Evolutionary conservation across 2,888 invertebrate species (phyloP), one percentile per base, ranked within the genome.

Genomic region (Eupithecia dodoneata): DNA sequence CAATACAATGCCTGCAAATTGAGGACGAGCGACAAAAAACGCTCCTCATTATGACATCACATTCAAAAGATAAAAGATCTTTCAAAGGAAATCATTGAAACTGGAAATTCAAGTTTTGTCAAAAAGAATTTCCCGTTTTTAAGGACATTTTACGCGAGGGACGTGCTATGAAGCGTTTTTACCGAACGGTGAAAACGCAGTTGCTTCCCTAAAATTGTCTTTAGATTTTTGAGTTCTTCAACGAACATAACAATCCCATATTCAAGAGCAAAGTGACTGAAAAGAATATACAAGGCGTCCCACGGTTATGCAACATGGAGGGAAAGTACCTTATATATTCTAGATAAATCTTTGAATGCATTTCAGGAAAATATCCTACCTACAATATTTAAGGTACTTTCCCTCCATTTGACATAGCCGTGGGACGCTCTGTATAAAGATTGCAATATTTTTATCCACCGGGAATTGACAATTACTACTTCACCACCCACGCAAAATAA

Each of bases 21-120:
- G 45, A 18, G n/a, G 77, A 74, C 71, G 80, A 44, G 72, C 77
- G 67, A 81, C 82, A 82, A 81, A 81, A 72, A 74, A 69, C 83
- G 82, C 65, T 76, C 80, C 87, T 90, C 90, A 88, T 90, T 90
- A 90, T 87, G 82, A 83, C 85, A 85, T 88, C 86, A 85, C 87
- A 87, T 89, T 88, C 83, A 86, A 86, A 87, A 88, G 85, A 89
- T 87, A 89, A 89, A 90, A 87, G 87, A 85, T 84, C 84, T 85
- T 86, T 85, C 82, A 86, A 87, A 85, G 84, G 85, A 85, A 88
- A 87, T 88, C 87, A 88, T 87, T 83, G 80, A 86, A 85, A 83
- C 83, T 81, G 82, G 78, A 80, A 81, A 74, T 79, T 84, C 82
- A 81, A 82, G 84, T 84, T 81, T 81, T 82, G 82, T 80, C 81